Base-by-base conservation (phyloP, 2,888 invertebrate species). In the Alentia gelatinosa region DNA sequence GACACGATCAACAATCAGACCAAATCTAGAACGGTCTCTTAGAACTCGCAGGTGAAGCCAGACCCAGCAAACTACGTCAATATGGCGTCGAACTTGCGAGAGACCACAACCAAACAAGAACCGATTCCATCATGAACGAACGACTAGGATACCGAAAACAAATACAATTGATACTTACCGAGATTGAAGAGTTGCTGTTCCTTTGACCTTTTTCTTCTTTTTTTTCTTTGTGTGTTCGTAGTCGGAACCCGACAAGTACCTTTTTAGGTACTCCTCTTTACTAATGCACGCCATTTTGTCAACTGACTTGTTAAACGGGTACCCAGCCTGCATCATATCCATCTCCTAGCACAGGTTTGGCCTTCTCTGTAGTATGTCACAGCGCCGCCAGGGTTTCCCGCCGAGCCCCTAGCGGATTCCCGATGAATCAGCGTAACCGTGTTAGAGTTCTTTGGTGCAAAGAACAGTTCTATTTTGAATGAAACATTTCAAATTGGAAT, bases 251-350 rank as follows among this genome's bases (percentile, higher is more conserved):
- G 83, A 83, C 4, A 83, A 26, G 37, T 83, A 83, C 37, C 83
- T 37, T 40, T 83, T 83, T 1, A 83, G 83, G 37, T 83, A 83
- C 37, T 83, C 83, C 40, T 83, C 83, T 19, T 83, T 83, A 19
- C 83, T 83, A 0, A 83, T 7, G 15, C 15, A 9, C 83, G 83
- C 37, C 39, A 35, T 35, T n/a, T n/a, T 83, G 35, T n/a, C n/a
- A n/a, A 1, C 56, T 19, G 56, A 9, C 5, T 19, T 3, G 12
- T n/a, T 56, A n/a, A 3, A 19, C n/a, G 9, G 56, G 3, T 56
- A n/a, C 56, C 9, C 1, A 4, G 56, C n/a, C 23, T 19, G 5
- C 3, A 56, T n/a, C 9, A 4, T 12, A 12, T 19, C 56, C 56
- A 19, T 1, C 23, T 56, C 5, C 56, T 3, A 19, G 56, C n/a